Conservation (phyloP, 2,797 vertebrate genomes). For the Staurois parvus region DNA sequence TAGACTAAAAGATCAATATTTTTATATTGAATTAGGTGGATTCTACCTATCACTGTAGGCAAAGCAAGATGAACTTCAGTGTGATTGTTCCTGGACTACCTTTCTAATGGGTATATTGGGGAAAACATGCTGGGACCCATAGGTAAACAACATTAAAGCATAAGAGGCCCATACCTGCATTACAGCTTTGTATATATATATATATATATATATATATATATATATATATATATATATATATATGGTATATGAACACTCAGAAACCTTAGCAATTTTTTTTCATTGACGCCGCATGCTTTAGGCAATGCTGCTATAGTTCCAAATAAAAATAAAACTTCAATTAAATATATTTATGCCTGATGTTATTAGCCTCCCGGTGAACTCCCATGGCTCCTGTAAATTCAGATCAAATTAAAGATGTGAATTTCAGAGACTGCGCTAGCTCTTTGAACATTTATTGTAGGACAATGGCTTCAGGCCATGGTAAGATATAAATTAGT, state of each 20-base stretch:
- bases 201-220: not conserved
- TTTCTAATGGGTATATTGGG: not conserved
- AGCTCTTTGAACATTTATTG: slow-evolving; percentile 49
- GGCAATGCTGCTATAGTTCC: slow-evolving; percentile 14
- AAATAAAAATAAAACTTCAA: slow-evolving; percentile 50
- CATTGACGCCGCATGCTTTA: slow-evolving; percentile 7
- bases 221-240: not conserved
- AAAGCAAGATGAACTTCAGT: not conserved
- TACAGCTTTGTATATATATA: not conserved
- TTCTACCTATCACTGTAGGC: not conserved
- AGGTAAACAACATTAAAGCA: too few relatives aligned
- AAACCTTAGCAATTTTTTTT: slow-evolving; percentile 3
- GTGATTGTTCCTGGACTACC: not conserved
- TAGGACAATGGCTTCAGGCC: slow-evolving; percentile 52
- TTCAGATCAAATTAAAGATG: slow-evolving; percentile 53
- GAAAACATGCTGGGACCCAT: not conserved
- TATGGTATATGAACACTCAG: too few relatives aligned
- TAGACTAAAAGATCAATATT: not conserved
- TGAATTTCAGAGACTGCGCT: slow-evolving; percentile 30
- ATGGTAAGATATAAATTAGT: slow-evolving; percentile 44
- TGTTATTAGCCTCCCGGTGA: slow-evolving; percentile 49
- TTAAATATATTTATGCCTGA: slow-evolving; percentile 38
- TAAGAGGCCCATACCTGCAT: too few relatives aligned
- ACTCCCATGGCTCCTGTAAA: slow-evolving; percentile 54
- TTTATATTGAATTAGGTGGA: not conserved